These are phyloP conservation scores for Speoplatyrhinus poulsoni DNA, from an alignment of 2,113 vertebrate species.

Conservation along the genomic window DNA sequence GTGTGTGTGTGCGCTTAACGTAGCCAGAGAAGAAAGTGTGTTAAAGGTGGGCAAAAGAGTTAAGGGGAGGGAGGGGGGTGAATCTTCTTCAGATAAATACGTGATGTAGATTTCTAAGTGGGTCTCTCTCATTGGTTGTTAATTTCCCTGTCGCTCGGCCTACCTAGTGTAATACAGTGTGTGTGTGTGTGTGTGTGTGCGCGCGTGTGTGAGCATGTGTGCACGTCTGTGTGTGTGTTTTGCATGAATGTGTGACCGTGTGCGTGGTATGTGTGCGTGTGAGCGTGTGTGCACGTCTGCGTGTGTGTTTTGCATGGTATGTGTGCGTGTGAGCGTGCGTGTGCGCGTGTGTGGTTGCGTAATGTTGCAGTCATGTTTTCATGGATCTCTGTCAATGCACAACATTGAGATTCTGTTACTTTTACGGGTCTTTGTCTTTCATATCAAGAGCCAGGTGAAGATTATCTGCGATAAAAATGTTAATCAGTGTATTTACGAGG, in stretches of 20 bases:
- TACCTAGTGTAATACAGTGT: neutral
- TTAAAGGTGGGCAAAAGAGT: neutral
- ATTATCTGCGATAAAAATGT: constrained; percentile 31
- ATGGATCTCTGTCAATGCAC: neutral
- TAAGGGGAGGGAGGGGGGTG: constrained; percentile 9
- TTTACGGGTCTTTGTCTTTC: constrained; percentile 6
- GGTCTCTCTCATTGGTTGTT: constrained; percentile 22
- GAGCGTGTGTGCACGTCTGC: no score
- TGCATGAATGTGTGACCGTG: neutral
- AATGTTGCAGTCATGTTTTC: neutral
- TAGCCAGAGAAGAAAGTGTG: neutral
- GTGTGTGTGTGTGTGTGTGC: neutral
- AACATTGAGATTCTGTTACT: constrained; percentile 9
- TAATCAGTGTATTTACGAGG: constrained; percentile 33
- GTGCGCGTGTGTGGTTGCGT: no score
- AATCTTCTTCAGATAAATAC: constrained; percentile 25
- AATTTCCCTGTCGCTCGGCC: constrained; percentile 29
- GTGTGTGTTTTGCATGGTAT: constrained; percentile 5
- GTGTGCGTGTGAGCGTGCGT: no score
- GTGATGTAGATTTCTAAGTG: constrained; percentile 4
- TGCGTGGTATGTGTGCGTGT: constrained; percentile 13
- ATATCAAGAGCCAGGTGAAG: constrained; percentile 15
- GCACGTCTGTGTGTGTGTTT: no score
- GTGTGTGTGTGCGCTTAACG: neutral
- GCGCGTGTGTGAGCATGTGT: constrained; percentile 2